Conservation (phyloP, 2,797 vertebrate genomes). For the Peromyscus aztecus region DNA sequence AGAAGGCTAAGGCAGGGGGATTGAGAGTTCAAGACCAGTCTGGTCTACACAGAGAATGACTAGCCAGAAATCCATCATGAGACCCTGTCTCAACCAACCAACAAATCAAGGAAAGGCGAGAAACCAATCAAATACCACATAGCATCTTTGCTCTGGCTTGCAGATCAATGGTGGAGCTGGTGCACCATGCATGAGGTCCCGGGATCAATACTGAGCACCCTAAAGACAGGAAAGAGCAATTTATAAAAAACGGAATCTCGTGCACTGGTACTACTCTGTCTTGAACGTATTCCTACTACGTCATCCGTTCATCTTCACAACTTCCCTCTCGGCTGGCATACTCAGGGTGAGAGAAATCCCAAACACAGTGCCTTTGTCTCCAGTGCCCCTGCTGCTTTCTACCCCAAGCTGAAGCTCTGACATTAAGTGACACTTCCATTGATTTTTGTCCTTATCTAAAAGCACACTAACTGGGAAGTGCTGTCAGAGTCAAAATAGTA, state of each 20-base stretch:
- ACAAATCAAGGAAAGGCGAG: not conserved
- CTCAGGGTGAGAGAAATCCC: not conserved
- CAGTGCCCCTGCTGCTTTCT: not conserved
- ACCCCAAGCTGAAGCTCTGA: not conserved
- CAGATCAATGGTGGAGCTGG: not conserved
- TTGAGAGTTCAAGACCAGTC: not conserved
- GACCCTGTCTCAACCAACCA: too few relatives aligned
- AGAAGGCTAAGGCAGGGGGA: not conserved
- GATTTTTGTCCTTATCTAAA: conserved; percentile 1
- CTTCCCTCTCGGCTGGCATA: not conserved
- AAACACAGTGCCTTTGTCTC: not conserved
- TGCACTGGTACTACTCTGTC: not conserved
- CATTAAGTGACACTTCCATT: not conserved
- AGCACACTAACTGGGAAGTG: not conserved
- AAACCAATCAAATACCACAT: not conserved
- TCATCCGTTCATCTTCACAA: not conserved
- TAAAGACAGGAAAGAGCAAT: not conserved
- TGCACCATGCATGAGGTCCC: not conserved
- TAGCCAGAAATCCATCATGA: not conserved
- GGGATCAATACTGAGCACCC: not conserved
- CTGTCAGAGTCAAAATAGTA: not conserved
- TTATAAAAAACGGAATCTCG: not conserved
- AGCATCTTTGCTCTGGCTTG: not conserved
- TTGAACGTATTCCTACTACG: not conserved
- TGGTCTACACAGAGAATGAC: not conserved